Conservation (phyloP, 2,797 vertebrate species). For the Ptychadena robeensis region DNA sequence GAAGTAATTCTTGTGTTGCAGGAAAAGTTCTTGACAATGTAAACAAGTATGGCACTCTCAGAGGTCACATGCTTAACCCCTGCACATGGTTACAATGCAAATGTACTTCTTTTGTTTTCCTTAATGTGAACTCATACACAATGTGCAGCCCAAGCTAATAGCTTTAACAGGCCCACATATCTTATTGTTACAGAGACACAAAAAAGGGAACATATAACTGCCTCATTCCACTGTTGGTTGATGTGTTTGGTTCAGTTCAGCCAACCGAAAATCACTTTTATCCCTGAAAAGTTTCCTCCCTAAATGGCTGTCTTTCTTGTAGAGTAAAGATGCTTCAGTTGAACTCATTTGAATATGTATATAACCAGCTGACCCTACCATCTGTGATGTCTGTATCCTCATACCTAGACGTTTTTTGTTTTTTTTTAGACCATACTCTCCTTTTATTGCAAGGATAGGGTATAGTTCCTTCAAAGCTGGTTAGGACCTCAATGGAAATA, state of each 20-base stretch:
- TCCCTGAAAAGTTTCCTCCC: slow-evolving; percentile 66
- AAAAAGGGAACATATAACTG: slow-evolving; percentile 72
- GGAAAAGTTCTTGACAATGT: slow-evolving; percentile 79
- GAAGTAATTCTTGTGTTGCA: slow-evolving; percentile 84
- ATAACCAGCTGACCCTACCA: too few relatives aligned
- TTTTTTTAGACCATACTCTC: too few relatives aligned
- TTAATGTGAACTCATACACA: slow-evolving; percentile 71
- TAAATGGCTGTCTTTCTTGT: too few relatives aligned
- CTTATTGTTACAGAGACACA: slow-evolving; percentile 73
- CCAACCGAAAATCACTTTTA: slow-evolving; percentile 71
- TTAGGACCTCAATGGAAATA: too few relatives aligned
- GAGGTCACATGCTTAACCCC: slow-evolving; percentile 82
- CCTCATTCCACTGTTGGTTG: slow-evolving; percentile 71
- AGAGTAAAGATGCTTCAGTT: too few relatives aligned
- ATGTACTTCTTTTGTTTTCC: slow-evolving; percentile 78
- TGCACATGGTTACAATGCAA: slow-evolving; percentile 76
- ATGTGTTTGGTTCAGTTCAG: slow-evolving; percentile 72
- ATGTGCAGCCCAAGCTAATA: slow-evolving; percentile 64
- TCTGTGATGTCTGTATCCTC: too few relatives aligned
- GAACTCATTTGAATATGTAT: too few relatives aligned
- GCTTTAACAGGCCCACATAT: slow-evolving; percentile 74
- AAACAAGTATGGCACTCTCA: slow-evolving; percentile 76
- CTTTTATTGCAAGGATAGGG: too few relatives aligned
- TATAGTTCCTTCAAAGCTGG: too few relatives aligned
- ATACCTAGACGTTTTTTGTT: too few relatives aligned